These are phyloP conservation scores for Aleiodes alternator DNA, from an alignment of 2,888 invertebrate genomes.

Conservation along the genomic window DNA sequence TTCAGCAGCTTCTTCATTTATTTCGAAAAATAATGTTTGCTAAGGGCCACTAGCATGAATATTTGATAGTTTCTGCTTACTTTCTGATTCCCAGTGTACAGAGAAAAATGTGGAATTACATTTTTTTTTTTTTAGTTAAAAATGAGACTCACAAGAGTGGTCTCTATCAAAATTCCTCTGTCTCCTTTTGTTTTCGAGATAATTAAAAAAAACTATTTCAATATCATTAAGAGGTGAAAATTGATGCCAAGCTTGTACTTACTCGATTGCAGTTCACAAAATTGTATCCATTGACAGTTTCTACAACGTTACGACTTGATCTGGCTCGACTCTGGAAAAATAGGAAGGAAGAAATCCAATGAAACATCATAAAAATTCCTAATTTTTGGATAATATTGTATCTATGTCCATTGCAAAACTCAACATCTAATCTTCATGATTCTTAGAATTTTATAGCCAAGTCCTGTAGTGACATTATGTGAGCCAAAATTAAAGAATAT, in stretches of 20 bases:
- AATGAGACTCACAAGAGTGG: too few species aligned
- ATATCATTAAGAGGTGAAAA: not conserved
- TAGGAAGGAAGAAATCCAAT: not conserved
- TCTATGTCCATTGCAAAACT: not conserved
- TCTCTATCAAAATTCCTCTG: too few species aligned
- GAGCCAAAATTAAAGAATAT: constrained; percentile 62
- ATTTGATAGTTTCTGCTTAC: too few species aligned
- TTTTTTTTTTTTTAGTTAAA: too few species aligned
- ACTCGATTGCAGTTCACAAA: constrained; percentile 62
- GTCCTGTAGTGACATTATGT: constrained; percentile 41
- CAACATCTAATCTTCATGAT: constrained; percentile 44
- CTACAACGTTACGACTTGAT: constrained; percentile 60
- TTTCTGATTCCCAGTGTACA: too few species aligned
- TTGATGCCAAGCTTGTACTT: constrained; percentile 47
- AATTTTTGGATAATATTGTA: not conserved
- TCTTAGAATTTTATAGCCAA: constrained; percentile 7
- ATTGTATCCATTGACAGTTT: constrained; percentile 56
- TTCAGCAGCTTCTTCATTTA: too few species aligned
- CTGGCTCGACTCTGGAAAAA: constrained; percentile 63
- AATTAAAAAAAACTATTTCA: too few species aligned
- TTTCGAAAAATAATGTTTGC: too few species aligned
- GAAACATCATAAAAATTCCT: too few species aligned
- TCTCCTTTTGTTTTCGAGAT: too few species aligned
- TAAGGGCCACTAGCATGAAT: too few species aligned
- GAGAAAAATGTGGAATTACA: too few species aligned